phyloP scores from a whole-genome alignment of 2,797 vertebrate genomes.

The Sebastes goodei region DNA sequence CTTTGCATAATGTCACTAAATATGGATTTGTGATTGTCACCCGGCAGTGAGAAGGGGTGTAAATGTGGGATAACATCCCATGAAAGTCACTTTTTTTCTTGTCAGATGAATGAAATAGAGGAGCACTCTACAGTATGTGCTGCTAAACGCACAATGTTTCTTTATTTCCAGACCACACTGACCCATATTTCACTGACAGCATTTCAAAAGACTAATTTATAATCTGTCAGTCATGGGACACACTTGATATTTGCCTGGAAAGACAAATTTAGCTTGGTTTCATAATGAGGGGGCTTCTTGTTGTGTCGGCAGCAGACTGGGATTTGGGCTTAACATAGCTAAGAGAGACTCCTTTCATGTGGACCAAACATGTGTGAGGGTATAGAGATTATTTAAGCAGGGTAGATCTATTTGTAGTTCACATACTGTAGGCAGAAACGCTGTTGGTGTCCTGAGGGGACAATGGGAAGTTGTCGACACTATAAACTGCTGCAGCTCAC shows the following conservation, averaged over 20 bases:
- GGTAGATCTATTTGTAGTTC: constrained; percentile 45
- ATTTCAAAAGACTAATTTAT: constrained; percentile 60
- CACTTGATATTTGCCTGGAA: constrained; percentile 42
- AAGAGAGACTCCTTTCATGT: constrained; percentile 39
- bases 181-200: constrained; percentile 56
- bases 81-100: constrained; percentile 51
- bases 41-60: neutral
- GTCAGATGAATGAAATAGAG: constrained; percentile 31
- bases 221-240: constrained; percentile 57
- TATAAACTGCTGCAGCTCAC: constrained; percentile 13
- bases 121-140: neutral
- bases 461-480: constrained; percentile 24
- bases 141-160: constrained; percentile 40
- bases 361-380: constrained; percentile 42
- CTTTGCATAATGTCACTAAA: neutral
- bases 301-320: constrained; percentile 23
- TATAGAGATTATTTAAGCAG: constrained; percentile 19
- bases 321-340: constrained; percentile 1
- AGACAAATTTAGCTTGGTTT: constrained; percentile 47
- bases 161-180: constrained; percentile 54
- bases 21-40: neutral
- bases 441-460: constrained; percentile 21
- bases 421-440: constrained; percentile 11
- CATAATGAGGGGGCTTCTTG: constrained; percentile 29
- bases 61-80: constrained; percentile 46